Conservation (phyloP, 2,113 vertebrate species). For the Dinomys branickii region DNA sequence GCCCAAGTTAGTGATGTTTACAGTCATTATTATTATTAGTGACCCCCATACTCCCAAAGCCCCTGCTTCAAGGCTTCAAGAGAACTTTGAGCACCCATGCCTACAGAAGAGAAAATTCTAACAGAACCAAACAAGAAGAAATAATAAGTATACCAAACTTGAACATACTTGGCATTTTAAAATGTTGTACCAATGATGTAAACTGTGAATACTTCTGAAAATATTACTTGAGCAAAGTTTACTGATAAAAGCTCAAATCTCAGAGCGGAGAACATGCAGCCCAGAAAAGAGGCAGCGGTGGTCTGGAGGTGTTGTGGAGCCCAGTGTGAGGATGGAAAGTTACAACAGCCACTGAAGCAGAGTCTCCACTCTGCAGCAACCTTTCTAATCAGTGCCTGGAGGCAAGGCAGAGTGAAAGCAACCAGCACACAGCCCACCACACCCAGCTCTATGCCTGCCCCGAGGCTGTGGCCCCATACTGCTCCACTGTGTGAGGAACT, state of each 20-base stretch:
- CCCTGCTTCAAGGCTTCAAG: not conserved
- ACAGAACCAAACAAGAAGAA: not conserved
- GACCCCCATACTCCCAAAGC: not conserved
- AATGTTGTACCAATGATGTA: constrained; percentile 44
- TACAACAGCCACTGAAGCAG: too few relatives aligned
- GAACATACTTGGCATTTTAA: constrained; percentile 53
- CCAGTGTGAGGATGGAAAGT: too few relatives aligned
- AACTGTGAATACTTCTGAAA: constrained; percentile 33
- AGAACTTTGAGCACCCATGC: not conserved
- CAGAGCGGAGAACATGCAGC: too few relatives aligned
- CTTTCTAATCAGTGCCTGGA: too few relatives aligned
- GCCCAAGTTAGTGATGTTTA: not conserved
- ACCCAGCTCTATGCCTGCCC: too few relatives aligned
- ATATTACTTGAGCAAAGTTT: constrained; percentile 44
- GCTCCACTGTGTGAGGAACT: too few relatives aligned
- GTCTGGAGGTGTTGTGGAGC: too few relatives aligned
- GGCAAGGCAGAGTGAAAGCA: too few relatives aligned
- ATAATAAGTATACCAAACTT: constrained; percentile 24
- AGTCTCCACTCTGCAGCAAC: too few relatives aligned
- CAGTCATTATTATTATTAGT: constrained; percentile 18
- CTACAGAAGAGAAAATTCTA: constrained; percentile 29
- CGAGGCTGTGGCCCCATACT: too few relatives aligned
- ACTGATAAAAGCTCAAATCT: constrained; percentile 18
- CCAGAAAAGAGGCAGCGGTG: too few relatives aligned
- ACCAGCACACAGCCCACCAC: too few relatives aligned